A percentile compares a stretch with the other conserved stretches of the same genome.
Conservation (phyloP, 2,888 invertebrate species). For the Microctonus aethiopoides region DNA sequence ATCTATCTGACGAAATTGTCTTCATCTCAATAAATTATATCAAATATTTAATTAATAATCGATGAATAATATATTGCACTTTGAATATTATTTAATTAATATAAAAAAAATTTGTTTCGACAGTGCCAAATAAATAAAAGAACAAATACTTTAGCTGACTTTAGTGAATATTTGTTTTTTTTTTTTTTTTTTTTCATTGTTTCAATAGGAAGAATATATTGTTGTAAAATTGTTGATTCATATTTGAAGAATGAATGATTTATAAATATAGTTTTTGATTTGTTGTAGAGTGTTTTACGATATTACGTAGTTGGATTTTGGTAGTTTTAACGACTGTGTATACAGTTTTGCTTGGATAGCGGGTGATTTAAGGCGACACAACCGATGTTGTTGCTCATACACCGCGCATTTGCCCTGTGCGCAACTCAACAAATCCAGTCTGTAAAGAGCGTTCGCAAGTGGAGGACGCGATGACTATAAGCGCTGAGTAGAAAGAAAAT, state of each 20-base stretch:
- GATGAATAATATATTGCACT: background rate
- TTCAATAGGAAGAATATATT: no score
- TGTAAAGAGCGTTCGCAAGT: conserved; percentile 61
- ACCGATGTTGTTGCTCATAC: background rate
- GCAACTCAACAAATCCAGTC: conserved; percentile 54
- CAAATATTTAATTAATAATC: background rate
- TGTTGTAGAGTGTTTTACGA: no score
- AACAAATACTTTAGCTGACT: background rate
- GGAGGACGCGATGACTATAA: conserved; percentile 54
- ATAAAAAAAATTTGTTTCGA: no score
- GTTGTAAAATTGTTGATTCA: no score
- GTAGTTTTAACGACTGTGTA: background rate
- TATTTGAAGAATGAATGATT: background rate
- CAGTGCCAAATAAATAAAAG: no score
- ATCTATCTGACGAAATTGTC: background rate
- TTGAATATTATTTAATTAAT: background rate
- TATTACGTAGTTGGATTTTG: no score
- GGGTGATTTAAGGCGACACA: background rate
- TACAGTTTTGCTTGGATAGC: background rate
- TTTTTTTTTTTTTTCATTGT: background rate
- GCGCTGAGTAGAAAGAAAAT: background rate
- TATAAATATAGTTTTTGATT: no score
- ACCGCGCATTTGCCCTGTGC: background rate
- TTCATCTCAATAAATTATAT: background rate
- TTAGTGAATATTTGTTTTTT: no score